phyloP scores from a whole-genome alignment of 2,797 vertebrate species.

The Phalanger gymnotis region DNA sequence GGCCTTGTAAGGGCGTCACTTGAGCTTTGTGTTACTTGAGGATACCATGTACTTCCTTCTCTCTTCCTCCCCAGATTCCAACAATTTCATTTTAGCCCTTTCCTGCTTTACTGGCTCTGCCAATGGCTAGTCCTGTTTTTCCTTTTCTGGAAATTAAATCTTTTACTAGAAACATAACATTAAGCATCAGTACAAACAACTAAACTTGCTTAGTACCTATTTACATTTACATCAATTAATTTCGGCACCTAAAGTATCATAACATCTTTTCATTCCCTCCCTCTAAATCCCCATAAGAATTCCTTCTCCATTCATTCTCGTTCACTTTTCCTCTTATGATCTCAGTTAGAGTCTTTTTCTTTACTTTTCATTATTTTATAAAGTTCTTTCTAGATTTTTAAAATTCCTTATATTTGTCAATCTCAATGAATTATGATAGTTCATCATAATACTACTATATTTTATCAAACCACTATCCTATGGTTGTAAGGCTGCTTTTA shows the following conservation, averaged over 20 bases:
- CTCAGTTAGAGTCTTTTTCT: not conserved
- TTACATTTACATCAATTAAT: not conserved
- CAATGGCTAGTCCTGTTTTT: not conserved
- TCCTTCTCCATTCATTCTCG: not conserved
- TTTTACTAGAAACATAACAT: not conserved
- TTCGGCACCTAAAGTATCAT: not conserved
- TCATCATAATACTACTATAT: not conserved
- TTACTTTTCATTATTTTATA: not conserved
- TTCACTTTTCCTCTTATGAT: not conserved
- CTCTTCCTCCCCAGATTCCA: slow-evolving; percentile 28
- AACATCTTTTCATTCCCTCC: not conserved
- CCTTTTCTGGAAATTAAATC: not conserved
- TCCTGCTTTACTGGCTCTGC: not conserved
- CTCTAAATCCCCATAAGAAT: not conserved
- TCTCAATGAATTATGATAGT: not conserved
- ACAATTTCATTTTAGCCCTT: not conserved
- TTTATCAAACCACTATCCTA: not conserved
- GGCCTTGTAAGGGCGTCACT: not conserved
- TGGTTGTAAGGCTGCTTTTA: not conserved
- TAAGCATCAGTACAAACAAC: not conserved
- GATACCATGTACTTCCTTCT: not conserved
- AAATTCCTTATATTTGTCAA: not conserved
- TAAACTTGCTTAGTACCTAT: not conserved
- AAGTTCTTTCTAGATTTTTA: not conserved
- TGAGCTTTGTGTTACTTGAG: not conserved